phyloP scores from a whole-genome alignment of 2,888 invertebrate genomes.

The Cremastinae sp. region DNA sequence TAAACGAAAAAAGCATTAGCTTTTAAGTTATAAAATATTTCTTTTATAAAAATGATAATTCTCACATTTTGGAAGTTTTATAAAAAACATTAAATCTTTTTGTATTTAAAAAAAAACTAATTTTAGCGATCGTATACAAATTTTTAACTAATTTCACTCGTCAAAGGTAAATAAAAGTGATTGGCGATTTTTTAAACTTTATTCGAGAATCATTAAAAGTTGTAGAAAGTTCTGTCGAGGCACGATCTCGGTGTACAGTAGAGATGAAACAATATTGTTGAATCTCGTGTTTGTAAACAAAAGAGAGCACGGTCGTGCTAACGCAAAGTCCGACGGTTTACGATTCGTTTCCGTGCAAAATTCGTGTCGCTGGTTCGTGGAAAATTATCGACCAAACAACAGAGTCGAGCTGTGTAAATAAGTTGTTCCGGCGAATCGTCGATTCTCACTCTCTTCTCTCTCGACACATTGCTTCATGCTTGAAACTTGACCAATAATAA shows the following conservation, averaged over 20 bases:
- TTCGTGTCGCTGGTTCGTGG: constrained; percentile 39
- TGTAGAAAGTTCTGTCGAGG: too few relatives aligned
- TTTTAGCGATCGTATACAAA: too few relatives aligned
- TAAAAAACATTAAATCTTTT: too few relatives aligned
- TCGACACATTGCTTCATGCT: background rate
- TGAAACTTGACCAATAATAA: background rate
- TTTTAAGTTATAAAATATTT: too few relatives aligned
- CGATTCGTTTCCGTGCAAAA: constrained; percentile 21
- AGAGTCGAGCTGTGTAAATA: constrained; percentile 17
- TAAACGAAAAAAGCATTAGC: too few relatives aligned
- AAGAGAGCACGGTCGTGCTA: constrained; percentile 1
- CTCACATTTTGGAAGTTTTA: too few relatives aligned
- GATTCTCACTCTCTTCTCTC: constrained; percentile 1
- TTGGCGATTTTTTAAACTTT: too few relatives aligned
- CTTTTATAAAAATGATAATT: too few relatives aligned
- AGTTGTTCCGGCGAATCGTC: constrained; percentile 40
- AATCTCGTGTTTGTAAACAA: constrained; percentile 38
- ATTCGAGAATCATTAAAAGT: too few relatives aligned
- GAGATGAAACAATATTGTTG: background rate
- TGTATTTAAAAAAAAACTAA: too few relatives aligned
- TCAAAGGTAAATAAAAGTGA: too few relatives aligned
- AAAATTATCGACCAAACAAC: constrained; percentile 48
- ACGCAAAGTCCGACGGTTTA: constrained; percentile 9
- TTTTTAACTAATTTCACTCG: too few relatives aligned
- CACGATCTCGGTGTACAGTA: background rate